Percentiles rank a stretch among this genome's conserved stretches.
phyloP scores from a whole-genome alignment of 2,113 vertebrate species.

The Leptocoma aspasia region DNA sequence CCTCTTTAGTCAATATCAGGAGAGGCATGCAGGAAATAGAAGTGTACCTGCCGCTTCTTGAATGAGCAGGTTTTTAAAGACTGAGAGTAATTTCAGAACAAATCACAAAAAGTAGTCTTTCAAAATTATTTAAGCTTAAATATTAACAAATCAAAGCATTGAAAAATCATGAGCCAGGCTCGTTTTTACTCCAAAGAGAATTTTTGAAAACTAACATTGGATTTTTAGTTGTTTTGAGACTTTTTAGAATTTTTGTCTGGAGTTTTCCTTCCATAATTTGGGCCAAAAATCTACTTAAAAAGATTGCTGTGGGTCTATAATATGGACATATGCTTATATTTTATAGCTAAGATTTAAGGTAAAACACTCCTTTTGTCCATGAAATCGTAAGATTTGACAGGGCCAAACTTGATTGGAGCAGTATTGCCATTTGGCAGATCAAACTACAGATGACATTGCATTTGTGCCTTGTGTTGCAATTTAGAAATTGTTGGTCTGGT shows the following conservation, averaged over 20 bases:
- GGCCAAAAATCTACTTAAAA: not conserved
- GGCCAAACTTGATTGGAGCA: not conserved
- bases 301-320: not conserved
- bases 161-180: not conserved
- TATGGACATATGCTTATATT: not conserved
- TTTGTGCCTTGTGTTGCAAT: not conserved
- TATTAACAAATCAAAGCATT: not conserved
- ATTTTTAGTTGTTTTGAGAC: not conserved
- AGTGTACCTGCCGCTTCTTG: not conserved
- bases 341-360: not conserved
- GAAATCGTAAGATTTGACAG: not conserved
- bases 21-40: not conserved
- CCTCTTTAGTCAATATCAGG: not conserved
- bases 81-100: not conserved
- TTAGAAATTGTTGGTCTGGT: not conserved
- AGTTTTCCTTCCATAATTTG: not conserved
- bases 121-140: not conserved
- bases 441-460: not conserved
- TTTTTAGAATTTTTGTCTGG: not conserved
- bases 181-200: not conserved
- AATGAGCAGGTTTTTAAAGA: not conserved
- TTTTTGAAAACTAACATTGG: not conserved
- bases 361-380: not conserved
- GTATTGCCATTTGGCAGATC: not conserved
- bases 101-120: not conserved